Evolutionary conservation across 2,113 vertebrate species (phyloP).

Genomic region (Ctenodactylus gundi): DNA sequence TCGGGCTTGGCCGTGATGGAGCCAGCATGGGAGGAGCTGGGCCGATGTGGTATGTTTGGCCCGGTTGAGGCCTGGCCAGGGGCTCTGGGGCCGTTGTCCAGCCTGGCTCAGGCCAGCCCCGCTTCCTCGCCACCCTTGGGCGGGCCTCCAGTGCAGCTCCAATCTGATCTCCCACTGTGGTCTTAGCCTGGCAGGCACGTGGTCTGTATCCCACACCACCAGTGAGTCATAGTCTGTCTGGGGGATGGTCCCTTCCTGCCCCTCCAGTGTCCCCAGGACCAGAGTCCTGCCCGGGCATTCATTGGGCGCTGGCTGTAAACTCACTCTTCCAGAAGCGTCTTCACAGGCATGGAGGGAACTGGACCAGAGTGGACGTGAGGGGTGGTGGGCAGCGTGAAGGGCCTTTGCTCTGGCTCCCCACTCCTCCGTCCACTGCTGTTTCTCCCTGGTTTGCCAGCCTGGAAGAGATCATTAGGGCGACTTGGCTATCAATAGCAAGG

Average conservation of each 20-base stretch:
- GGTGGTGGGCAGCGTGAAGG: no score
- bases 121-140: background rate
- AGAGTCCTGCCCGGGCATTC: background rate
- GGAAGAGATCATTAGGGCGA: background rate
- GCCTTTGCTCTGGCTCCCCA: background rate
- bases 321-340: background rate
- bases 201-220: background rate
- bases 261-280: background rate
- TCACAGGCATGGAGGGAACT: background rate
- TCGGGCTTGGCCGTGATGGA: slow-evolving; percentile 22
- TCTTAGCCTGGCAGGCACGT: background rate
- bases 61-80: background rate
- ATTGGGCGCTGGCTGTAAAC: background rate
- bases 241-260: background rate
- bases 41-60: background rate
- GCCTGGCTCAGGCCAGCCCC: background rate
- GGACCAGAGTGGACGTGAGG: background rate
- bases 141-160: background rate
- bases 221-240: background rate
- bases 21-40: background rate
- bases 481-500: background rate
- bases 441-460: background rate
- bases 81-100: background rate
- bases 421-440: background rate
- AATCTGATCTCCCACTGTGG: background rate